Percentiles rank a stretch among this genome's conserved stretches.
Conservation (phyloP, 92 coral and sea anemone species). For the Palythoa caribaeorum region DNA sequence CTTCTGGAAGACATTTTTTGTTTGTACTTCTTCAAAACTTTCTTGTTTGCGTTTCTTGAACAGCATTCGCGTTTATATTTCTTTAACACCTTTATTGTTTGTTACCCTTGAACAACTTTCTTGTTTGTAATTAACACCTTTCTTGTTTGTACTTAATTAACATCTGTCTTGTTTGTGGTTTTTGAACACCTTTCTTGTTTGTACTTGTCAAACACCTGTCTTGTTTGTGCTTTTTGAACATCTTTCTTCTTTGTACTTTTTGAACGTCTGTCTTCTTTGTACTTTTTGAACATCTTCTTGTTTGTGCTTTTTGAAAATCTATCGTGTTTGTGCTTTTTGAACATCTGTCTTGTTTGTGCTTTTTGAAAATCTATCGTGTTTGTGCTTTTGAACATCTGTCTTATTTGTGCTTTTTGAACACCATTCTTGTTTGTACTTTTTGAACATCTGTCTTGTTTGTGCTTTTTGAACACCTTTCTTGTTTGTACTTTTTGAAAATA, state of each 20-base stretch:
- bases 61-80: not conserved
- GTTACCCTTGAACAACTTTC: too few relatives aligned
- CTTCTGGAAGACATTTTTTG: not conserved
- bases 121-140: too few relatives aligned
- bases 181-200: not conserved
- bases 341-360: not conserved
- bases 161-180: not conserved
- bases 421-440: not conserved
- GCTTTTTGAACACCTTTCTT: too few relatives aligned
- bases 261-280: too few relatives aligned
- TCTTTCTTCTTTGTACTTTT: too few relatives aligned
- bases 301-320: too few relatives aligned
- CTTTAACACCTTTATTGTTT: too few relatives aligned
- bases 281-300: not conserved
- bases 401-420: not conserved
- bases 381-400: not conserved
- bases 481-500: not conserved
- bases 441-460: too few relatives aligned
- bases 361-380: not conserved
- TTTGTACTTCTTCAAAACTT: too few relatives aligned
- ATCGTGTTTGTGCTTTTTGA: too few relatives aligned
- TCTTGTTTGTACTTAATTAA: too few relatives aligned
- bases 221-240: not conserved
- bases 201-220: not conserved
- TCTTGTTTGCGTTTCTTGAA: not conserved